Evolutionary conservation across 2,113 vertebrate genomes (phyloP).

Genomic region (Gobius niger): DNA sequence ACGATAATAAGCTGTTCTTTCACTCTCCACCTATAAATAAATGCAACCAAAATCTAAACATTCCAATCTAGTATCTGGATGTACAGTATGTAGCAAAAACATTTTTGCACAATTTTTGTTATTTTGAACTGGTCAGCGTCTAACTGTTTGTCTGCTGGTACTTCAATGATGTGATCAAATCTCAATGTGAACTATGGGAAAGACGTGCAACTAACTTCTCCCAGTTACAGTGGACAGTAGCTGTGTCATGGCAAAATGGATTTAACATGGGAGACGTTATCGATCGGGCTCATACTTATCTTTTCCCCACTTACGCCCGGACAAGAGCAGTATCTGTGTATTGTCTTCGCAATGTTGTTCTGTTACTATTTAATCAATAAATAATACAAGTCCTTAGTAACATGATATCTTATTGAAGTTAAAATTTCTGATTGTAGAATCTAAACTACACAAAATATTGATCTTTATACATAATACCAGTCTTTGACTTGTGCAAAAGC

Average conservation of each 20-base stretch:
- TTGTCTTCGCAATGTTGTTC: slow-evolving; percentile 71
- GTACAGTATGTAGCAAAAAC: slow-evolving; percentile 72
- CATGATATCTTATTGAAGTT: slow-evolving; percentile 10
- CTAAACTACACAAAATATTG: background rate
- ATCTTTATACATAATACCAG: background rate
- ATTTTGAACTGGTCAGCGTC: slow-evolving; percentile 55
- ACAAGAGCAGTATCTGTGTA: slow-evolving; percentile 68
- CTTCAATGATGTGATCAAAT: slow-evolving; percentile 50
- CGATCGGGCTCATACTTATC: slow-evolving; percentile 51
- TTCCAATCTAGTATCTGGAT: slow-evolving; percentile 67
- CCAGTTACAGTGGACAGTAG: slow-evolving; percentile 29
- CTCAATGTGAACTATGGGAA: slow-evolving; percentile 54
- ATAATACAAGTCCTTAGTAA: slow-evolving; percentile 54
- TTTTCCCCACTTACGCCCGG: slow-evolving; percentile 56
- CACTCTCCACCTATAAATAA: slow-evolving; percentile 47
- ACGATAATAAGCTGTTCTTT: slow-evolving; percentile 49
- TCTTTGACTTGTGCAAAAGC: background rate
- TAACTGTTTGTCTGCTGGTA: slow-evolving; percentile 43
- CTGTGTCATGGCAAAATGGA: slow-evolving; percentile 54
- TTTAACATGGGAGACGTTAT: slow-evolving; percentile 43
- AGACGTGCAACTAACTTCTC: slow-evolving; percentile 30
- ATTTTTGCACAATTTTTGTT: slow-evolving; percentile 55
- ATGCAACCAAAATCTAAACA: slow-evolving; percentile 63
- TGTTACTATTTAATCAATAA: slow-evolving; percentile 83
- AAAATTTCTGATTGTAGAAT: too few relatives aligned